Conservation (phyloP, 2,888 invertebrate species). For the Tiphia femorata region DNA sequence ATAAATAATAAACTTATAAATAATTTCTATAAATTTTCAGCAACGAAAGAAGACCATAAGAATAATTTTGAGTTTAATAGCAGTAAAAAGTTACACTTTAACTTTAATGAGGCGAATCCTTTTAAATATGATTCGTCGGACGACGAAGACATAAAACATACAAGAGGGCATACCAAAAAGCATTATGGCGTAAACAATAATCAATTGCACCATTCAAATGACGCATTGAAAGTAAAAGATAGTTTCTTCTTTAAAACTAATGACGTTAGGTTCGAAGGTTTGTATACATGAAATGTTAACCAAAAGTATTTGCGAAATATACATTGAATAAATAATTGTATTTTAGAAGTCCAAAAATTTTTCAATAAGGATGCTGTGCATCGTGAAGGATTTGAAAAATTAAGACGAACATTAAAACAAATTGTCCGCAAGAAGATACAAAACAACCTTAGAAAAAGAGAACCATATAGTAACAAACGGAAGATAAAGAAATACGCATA, state of each 20-base stretch:
- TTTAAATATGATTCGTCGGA: constrained; percentile 84
- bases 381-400: constrained; percentile 66
- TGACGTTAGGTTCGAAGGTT: constrained; percentile 79
- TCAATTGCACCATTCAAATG: too few relatives aligned
- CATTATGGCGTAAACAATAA: too few relatives aligned
- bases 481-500: constrained; percentile 24
- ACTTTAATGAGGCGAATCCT: constrained; percentile 72
- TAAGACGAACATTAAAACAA: constrained; percentile 76
- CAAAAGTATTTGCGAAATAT: background rate
- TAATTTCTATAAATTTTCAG: background rate
- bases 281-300: background rate
- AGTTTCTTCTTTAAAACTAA: constrained; percentile 76
- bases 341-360: constrained; percentile 78
- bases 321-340: background rate
- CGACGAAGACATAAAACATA: constrained; percentile 76
- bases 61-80: constrained; percentile 10
- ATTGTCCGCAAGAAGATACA: constrained; percentile 76
- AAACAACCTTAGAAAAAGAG: constrained; percentile 72
- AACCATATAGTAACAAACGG: constrained; percentile 39
- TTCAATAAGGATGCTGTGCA: constrained; percentile 71
- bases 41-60: constrained; percentile 20
- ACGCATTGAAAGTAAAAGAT: constrained; percentile 67
- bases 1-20: background rate
- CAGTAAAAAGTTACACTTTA: constrained; percentile 48
- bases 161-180: too few relatives aligned